Evolutionary conservation across 2,888 invertebrate genomes (phyloP).

Genomic region (Chirona hameri): DNA sequence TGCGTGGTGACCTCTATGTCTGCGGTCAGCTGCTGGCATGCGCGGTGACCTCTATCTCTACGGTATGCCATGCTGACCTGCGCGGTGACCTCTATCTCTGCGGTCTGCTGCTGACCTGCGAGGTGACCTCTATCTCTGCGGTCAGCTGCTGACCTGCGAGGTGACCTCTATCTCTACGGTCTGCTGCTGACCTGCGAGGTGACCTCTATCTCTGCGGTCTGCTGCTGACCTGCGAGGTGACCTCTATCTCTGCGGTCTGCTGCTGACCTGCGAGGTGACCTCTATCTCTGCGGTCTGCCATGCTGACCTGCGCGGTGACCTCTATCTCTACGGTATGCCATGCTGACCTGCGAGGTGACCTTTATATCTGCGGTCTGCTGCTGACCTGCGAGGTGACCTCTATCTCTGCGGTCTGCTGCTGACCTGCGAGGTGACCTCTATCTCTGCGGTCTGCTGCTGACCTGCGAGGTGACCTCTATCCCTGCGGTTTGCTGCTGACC

Average conservation of each 20-base stretch:
- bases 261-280: slow-evolving; percentile 24
- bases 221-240: too few species aligned
- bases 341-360: slow-evolving; percentile 24
- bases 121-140: slow-evolving; percentile 4
- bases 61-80: too few species aligned
- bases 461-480: too few species aligned
- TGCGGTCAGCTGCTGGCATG: not conserved
- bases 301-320: not conserved
- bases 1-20: too few species aligned
- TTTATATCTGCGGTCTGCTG: not conserved
- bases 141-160: not conserved
- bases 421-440: slow-evolving; percentile 27
- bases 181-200: slow-evolving; percentile 10
- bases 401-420: not conserved
- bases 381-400: too few species aligned
- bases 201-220: not conserved
- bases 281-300: not conserved
- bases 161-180: not conserved
- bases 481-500: not conserved
- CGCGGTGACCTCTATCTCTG: not conserved
- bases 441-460: not conserved
- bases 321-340: not conserved
- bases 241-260: not conserved
- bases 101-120: not conserved
- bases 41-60: not conserved